A percentile compares a stretch with the other conserved stretches of the same genome.
These are phyloP conservation scores for Gila robusta DNA, from an alignment of 2,797 vertebrate species.

Conservation along the genomic window DNA sequence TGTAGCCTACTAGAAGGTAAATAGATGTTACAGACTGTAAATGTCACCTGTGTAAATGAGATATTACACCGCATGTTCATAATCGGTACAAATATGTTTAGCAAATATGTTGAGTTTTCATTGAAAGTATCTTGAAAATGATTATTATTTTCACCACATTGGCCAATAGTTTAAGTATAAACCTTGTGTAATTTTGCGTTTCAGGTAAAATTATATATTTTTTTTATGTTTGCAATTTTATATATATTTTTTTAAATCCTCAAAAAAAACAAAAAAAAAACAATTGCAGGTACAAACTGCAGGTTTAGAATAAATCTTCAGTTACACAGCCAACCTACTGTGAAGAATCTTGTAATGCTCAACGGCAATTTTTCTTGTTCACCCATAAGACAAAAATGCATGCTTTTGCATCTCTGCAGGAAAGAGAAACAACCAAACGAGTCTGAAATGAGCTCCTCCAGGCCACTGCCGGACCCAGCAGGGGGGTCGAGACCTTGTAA, in stretches of 20 bases:
- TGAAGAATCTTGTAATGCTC: not conserved
- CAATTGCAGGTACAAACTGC: not conserved
- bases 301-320: constrained; percentile 1
- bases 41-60: not conserved
- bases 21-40: not conserved
- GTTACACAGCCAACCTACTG: not conserved
- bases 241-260: no score
- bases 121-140: not conserved
- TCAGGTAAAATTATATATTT: not conserved
- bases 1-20: constrained; percentile 1
- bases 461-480: constrained; percentile 37
- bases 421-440: constrained; percentile 41
- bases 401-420: constrained; percentile 8
- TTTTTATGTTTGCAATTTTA: not conserved
- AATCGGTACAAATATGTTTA: not conserved
- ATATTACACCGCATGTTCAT: not conserved
- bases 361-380: constrained; percentile 8
- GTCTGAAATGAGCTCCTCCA: constrained; percentile 40
- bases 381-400: constrained; percentile 4
- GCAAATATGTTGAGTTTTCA: not conserved
- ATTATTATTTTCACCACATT: not conserved
- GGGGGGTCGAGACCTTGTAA: constrained; percentile 54
- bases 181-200: not conserved
- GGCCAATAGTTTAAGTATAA: not conserved
- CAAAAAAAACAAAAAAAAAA: no score